These are phyloP conservation scores for Speoplatyrhinus poulsoni DNA, from an alignment of 2,113 vertebrate genomes.

Conservation along the genomic window DNA sequence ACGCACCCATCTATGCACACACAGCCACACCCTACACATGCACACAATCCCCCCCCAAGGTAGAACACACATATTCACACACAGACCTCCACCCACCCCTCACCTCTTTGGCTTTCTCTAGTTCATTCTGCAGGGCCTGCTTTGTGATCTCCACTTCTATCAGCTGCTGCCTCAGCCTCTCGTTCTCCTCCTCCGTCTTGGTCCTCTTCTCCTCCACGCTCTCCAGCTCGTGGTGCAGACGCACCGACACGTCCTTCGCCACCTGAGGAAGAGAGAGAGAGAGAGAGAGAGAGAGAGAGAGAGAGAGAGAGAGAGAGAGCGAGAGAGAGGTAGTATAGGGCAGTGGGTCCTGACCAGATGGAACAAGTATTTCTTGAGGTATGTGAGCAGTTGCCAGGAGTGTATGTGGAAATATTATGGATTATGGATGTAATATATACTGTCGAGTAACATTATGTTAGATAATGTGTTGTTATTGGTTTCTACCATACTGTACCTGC, in stretches of 20 bases:
- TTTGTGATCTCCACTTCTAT: conserved; percentile 96
- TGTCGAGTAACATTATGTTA: too few species aligned
- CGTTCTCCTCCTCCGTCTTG: conserved; percentile 96
- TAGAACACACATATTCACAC: not conserved
- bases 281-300: not conserved
- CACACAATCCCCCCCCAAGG: not conserved
- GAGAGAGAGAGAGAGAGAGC: not conserved
- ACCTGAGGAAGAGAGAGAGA: conserved; percentile 75
- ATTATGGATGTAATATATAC: too few species aligned
- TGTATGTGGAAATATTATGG: too few species aligned
- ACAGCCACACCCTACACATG: not conserved
- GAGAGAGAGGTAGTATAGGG: not conserved
- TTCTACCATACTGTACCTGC: too few species aligned
- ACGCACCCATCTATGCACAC: not conserved
- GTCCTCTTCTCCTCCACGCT: conserved; percentile 97
- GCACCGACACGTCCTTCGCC: conserved; percentile 97
- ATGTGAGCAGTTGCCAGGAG: too few species aligned
- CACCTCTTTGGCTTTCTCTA: conserved; percentile 97
- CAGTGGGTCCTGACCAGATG: too few species aligned
- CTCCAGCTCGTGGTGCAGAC: conserved; percentile 95
- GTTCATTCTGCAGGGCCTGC: conserved; percentile 93
- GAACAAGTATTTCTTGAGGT: too few species aligned
- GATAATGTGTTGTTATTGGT: too few species aligned
- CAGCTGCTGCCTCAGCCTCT: conserved; percentile 91
- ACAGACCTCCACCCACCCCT: conserved; percentile 34